Evolutionary conservation across 1,140 invertebrate species (phyloP).

Genomic region (Zaprionus davidi): DNA sequence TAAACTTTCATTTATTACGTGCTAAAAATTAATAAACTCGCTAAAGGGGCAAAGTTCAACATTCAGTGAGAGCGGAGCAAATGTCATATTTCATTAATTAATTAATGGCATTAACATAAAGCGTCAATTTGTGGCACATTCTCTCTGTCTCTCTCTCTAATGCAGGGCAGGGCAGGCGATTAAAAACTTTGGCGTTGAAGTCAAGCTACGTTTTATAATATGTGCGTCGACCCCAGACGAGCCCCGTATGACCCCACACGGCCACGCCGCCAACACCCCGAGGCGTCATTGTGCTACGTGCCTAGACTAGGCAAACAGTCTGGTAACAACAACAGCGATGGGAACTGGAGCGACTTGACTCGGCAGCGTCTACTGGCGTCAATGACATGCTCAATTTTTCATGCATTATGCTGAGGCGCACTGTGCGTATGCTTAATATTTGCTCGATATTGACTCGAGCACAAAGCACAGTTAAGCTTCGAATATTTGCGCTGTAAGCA

Average conservation of each 20-base stretch:
- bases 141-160: slow-evolving; percentile 41
- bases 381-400: slow-evolving; percentile 79
- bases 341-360: not conserved
- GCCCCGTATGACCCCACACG: not conserved
- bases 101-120: slow-evolving; percentile 80
- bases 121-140: slow-evolving; percentile 67
- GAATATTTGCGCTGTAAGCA: slow-evolving; percentile 73
- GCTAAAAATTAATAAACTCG: slow-evolving; percentile 76
- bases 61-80: slow-evolving; percentile 19
- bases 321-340: slow-evolving; percentile 35
- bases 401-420: slow-evolving; percentile 69
- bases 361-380: slow-evolving; percentile 45
- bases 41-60: slow-evolving; percentile 45
- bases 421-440: slow-evolving; percentile 80
- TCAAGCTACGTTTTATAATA: slow-evolving; percentile 65
- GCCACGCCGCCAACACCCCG: slow-evolving; percentile 23
- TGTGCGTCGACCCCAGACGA: slow-evolving; percentile 23
- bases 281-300: slow-evolving; percentile 62
- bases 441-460: slow-evolving; percentile 60
- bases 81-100: slow-evolving; percentile 81
- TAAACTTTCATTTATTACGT: slow-evolving; percentile 76
- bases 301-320: slow-evolving; percentile 68
- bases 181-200: slow-evolving; percentile 71
- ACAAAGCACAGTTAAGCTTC: slow-evolving; percentile 74
- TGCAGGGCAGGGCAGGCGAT: slow-evolving; percentile 53